A percentile compares a stretch with the other conserved stretches of the same genome.
Evolutionary conservation across 2,113 vertebrate species (phyloP).

Genomic region (Acrocephalus arundinaceus): DNA sequence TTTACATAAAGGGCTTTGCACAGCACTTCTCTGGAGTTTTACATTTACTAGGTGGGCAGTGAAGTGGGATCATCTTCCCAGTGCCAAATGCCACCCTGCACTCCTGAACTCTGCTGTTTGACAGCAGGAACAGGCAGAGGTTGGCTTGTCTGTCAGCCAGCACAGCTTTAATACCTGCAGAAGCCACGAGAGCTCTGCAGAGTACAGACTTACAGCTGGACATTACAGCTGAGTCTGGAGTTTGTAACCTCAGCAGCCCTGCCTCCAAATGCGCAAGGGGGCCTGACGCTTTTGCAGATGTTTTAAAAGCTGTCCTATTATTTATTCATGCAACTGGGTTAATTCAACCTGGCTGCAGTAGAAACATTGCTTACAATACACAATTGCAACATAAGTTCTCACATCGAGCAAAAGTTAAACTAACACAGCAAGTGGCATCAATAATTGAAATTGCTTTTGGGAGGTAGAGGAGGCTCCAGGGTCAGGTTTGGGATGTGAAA

Average conservation of each 20-base stretch:
- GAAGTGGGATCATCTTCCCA: background rate
- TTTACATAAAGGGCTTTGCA: background rate
- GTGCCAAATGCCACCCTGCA: background rate
- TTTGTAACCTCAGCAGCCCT: background rate
- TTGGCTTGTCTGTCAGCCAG: background rate
- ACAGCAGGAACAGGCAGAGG: background rate
- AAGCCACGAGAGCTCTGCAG: background rate
- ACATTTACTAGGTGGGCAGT: background rate
- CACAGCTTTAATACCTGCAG: background rate
- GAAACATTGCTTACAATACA: conserved; percentile 41
- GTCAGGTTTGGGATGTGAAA: background rate
- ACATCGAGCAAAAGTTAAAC: background rate
- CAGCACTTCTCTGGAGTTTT: background rate
- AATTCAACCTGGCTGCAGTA: conserved; percentile 9
- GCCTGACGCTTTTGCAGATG: background rate
- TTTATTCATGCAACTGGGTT: conserved; percentile 52
- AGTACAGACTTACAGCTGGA: background rate
- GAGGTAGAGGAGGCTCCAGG: background rate
- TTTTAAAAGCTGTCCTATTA: conserved; percentile 59
- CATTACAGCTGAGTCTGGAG: background rate
- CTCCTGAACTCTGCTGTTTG: background rate
- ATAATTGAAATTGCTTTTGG: conserved; percentile 23
- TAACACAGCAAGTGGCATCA: conserved; percentile 39
- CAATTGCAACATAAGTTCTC: conserved; percentile 23
- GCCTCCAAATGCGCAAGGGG: background rate